phyloP scores from a whole-genome alignment of 2,797 vertebrate genomes.

The Rhabdophis nuchalis region DNA sequence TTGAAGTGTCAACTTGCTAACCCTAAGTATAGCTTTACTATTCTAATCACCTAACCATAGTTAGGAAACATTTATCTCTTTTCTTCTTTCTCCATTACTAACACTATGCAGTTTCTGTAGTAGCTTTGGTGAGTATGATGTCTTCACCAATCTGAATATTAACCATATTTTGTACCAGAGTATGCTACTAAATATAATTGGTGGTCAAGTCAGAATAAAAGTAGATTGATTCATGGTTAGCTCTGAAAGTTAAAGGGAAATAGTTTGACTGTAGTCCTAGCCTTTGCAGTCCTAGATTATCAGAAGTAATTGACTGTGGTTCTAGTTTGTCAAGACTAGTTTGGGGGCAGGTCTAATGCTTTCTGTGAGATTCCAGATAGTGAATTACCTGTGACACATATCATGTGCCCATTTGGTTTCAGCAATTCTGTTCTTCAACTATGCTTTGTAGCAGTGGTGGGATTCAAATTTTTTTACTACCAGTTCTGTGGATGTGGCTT shows the following conservation, averaged over 20 bases:
- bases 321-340: background rate
- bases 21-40: background rate
- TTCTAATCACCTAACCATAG: background rate
- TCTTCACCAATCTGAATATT: background rate
- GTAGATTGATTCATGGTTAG: background rate
- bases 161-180: background rate
- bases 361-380: background rate
- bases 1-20: background rate
- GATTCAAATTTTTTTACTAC: no score
- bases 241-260: background rate
- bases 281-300: background rate
- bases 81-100: background rate
- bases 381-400: background rate
- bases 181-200: background rate
- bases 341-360: background rate
- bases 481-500: no score
- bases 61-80: background rate
- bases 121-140: background rate
- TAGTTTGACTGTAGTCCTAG: background rate
- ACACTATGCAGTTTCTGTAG: background rate
- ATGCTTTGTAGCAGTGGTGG: background rate
- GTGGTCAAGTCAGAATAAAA: no score
- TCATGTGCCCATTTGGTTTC: background rate
- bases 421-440: background rate
- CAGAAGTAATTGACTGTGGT: background rate